Evolutionary conservation across 2,888 invertebrate genomes (phyloP), one percentile per base, ranked within the genome.

Genomic region (Sthenelais limicola): DNA sequence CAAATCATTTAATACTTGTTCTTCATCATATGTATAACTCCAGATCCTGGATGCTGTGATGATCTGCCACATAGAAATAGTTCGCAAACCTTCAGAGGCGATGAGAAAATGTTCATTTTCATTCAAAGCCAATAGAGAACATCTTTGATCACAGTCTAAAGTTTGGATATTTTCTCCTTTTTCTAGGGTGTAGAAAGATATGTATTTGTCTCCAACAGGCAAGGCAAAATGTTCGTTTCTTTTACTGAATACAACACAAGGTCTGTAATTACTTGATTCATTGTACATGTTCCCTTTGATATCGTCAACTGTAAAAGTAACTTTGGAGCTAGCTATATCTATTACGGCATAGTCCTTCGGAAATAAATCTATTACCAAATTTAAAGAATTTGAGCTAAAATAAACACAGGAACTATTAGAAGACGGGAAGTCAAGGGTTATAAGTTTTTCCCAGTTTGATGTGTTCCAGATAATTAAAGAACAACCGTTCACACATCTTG

Each of bases 321-420:
- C n/a, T n/a, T n/a, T n/a, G n/a, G n/a, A n/a, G n/a, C n/a, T n/a
- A n/a, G n/a, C n/a, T n/a, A n/a, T 38, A 15, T 5, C 26, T 24
- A 38, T 24, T 9, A 62, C 15, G 1, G 24, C 26, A 24, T 62
- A 21, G 21, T 33, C 38, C 24, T 35, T 24, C 2, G 62, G 38
- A 1, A 5, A 4, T 15, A 62, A 35, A 12, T 43, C 62, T 9
- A 62, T 18, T 18, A 38, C 35, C 12, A 35, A 38, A 24, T 38
- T 62, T 1, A 43, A 62, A 1, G 62, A 62, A 38, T 62, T 26
- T 24, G 62, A 43, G 38, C 62, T 62, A 28, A 62, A 62, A 43
- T 21, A 18, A 12, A 18, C 15, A 9, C 9, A 24, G 24, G 62
- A 5, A 24, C 62, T 38, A 26, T 24, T 43, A 24, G 24, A 35